A percentile compares a stretch with the other conserved stretches of the same genome.
These are phyloP conservation scores for Drosophila obscura DNA, from an alignment of 1,140 invertebrate genomes.

Conservation along the genomic window DNA sequence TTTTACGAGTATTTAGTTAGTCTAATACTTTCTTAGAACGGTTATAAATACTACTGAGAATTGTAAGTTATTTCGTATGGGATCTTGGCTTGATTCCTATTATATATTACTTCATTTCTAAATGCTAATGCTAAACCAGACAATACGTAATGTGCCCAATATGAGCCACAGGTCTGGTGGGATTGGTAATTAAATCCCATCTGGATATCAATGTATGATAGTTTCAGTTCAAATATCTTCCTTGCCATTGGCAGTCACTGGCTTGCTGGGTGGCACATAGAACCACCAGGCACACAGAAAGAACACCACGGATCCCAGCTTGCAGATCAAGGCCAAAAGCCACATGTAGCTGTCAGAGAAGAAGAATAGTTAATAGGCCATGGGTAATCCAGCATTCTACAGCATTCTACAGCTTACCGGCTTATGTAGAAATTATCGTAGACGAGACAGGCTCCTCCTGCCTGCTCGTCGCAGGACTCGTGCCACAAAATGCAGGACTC, in stretches of 20 bases:
- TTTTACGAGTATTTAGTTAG: too few relatives aligned
- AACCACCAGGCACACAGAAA: slow-evolving; percentile 89
- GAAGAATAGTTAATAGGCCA: neutral
- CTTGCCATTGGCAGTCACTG: slow-evolving; percentile 24
- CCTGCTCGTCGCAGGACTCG: slow-evolving; percentile 85
- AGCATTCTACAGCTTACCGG: slow-evolving; percentile 84
- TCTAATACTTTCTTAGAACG: slow-evolving; percentile 15
- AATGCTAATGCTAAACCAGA: slow-evolving; percentile 3
- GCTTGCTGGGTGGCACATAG: slow-evolving; percentile 85
- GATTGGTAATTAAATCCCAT: neutral
- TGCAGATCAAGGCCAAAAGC: slow-evolving; percentile 87
- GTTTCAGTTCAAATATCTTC: slow-evolving; percentile 25
- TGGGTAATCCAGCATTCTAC: neutral
- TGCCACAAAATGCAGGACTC: slow-evolving; percentile 92
- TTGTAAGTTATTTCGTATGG: too few relatives aligned
- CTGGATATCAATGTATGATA: neutral
- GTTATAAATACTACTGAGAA: slow-evolving; percentile 13
- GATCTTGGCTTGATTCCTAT: neutral
- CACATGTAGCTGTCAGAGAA: slow-evolving; percentile 86
- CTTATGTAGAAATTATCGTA: slow-evolving; percentile 90
- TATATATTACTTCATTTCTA: slow-evolving; percentile 21
- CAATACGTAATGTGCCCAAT: slow-evolving; percentile 29
- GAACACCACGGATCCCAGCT: slow-evolving; percentile 87
- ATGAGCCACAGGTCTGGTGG: slow-evolving; percentile 24
- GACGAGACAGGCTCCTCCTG: slow-evolving; percentile 87